Conservation (phyloP, 2,113 vertebrate genomes). For the Deroptyus accipitrinus region DNA sequence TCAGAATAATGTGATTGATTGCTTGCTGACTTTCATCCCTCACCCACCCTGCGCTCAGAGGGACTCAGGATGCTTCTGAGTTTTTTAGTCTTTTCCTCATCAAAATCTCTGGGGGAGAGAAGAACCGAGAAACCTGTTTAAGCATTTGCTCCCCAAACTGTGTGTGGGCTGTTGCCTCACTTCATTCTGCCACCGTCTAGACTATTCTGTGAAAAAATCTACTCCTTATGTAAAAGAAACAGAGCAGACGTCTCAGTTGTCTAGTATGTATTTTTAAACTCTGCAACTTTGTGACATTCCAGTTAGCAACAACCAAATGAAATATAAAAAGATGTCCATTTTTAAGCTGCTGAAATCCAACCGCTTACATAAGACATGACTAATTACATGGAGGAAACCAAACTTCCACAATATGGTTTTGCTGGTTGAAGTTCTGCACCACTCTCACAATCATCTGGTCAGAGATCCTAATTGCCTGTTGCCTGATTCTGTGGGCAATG, state of each 20-base stretch:
- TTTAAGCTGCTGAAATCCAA: slow-evolving; percentile 42
- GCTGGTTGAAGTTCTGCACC: neutral
- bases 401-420: neutral
- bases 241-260: slow-evolving; percentile 41
- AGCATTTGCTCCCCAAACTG: slow-evolving; percentile 37
- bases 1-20: neutral
- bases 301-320: slow-evolving; percentile 33
- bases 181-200: slow-evolving; percentile 54
- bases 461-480: neutral
- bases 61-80: neutral
- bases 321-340: slow-evolving; percentile 51
- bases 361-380: slow-evolving; percentile 33
- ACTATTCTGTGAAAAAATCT: slow-evolving; percentile 47
- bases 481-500: neutral
- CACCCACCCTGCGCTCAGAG: neutral
- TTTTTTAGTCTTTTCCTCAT: neutral
- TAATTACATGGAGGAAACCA: slow-evolving; percentile 33
- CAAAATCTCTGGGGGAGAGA: neutral
- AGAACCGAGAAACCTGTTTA: slow-evolving; percentile 31
- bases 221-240: slow-evolving; percentile 54
- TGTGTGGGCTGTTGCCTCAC: slow-evolving; percentile 47
- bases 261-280: slow-evolving; percentile 59
- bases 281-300: slow-evolving; percentile 50
- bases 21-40: neutral
- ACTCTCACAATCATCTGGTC: neutral